These are phyloP conservation scores for Rhynchonema sp. DNA, from an alignment of 2,888 invertebrate genomes.

Conservation along the genomic window DNA sequence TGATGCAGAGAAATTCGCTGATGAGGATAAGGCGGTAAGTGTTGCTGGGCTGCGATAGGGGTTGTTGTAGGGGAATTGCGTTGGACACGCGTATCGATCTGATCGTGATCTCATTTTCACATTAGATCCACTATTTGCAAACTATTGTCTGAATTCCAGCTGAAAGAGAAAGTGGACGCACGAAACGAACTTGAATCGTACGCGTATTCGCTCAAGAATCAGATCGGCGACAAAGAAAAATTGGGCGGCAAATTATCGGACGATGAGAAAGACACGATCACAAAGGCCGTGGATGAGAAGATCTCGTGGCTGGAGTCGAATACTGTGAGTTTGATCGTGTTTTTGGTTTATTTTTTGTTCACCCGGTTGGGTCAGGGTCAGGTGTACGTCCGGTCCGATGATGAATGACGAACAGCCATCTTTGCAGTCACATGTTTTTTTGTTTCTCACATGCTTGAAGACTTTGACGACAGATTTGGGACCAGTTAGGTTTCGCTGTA, in stretches of 20 bases:
- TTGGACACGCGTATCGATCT: too few relatives aligned
- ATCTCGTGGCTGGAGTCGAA: conserved; percentile 96
- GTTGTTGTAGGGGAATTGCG: not conserved
- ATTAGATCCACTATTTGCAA: too few relatives aligned
- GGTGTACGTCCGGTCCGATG: too few relatives aligned
- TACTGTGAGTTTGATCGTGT: conserved; percentile 48
- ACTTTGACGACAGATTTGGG: too few relatives aligned
- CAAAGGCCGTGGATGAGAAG: conserved; percentile 76
- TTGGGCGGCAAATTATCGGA: conserved; percentile 63
- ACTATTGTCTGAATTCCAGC: conserved; percentile 35
- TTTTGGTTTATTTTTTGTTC: too few relatives aligned
- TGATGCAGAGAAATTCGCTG: conserved; percentile 94
- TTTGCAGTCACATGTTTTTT: too few relatives aligned
- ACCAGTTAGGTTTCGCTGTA: too few relatives aligned
- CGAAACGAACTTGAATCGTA: conserved; percentile 91
- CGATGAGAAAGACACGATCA: conserved; percentile 80
- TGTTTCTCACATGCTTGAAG: too few relatives aligned
- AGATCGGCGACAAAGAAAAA: conserved; percentile 79
- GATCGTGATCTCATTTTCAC: too few relatives aligned
- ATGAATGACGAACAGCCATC: too few relatives aligned
- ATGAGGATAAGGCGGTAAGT: conserved; percentile 89
- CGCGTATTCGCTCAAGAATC: conserved; percentile 85
- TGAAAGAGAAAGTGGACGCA: conserved; percentile 82
- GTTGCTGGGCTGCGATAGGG: conserved; percentile 33
- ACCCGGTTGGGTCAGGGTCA: too few relatives aligned